Evolutionary conservation across 1,140 invertebrate species (phyloP).

Genomic region (Brevipalpus yothersi): DNA sequence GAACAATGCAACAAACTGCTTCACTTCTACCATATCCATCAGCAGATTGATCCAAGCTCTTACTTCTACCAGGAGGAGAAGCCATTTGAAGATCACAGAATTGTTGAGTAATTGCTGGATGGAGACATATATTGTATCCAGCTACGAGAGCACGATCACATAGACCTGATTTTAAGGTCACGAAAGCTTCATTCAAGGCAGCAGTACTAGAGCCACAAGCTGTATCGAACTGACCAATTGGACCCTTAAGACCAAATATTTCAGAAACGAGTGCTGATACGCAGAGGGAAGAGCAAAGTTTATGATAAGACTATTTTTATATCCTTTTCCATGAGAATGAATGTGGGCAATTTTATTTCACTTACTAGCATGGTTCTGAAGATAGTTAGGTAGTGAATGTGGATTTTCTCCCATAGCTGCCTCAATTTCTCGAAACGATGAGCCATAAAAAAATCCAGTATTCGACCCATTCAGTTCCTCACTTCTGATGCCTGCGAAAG

Average conservation of each 20-base stretch:
- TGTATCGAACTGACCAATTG: constrained; percentile 75
- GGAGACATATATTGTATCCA: constrained; percentile 24
- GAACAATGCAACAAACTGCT: constrained; percentile 35
- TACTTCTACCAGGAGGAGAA: not conserved
- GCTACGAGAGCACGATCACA: constrained; percentile 23
- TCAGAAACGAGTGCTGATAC: constrained; percentile 83
- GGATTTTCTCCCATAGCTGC: not conserved
- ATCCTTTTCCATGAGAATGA: too few species aligned
- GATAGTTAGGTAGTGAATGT: constrained; percentile 48
- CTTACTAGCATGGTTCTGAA: constrained; percentile 81
- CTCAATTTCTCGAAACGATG: constrained; percentile 24
- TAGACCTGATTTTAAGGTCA: not conserved
- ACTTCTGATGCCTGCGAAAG: constrained; percentile 14
- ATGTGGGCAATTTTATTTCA: too few species aligned
- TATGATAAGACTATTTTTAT: too few species aligned
- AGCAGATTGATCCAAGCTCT: not conserved
- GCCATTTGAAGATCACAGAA: not conserved
- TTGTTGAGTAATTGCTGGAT: constrained; percentile 20
- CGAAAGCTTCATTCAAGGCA: not conserved
- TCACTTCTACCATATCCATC: constrained; percentile 24
- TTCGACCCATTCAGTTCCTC: constrained; percentile 26
- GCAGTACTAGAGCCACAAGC: constrained; percentile 41
- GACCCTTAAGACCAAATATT: constrained; percentile 60
- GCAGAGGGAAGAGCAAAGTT: too few species aligned
- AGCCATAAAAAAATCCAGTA: constrained; percentile 74